Percentiles rank a stretch among this genome's conserved stretches.
Evolutionary conservation across 1,140 invertebrate genomes (phyloP).

Genomic region (Chironomus striatipennis): DNA sequence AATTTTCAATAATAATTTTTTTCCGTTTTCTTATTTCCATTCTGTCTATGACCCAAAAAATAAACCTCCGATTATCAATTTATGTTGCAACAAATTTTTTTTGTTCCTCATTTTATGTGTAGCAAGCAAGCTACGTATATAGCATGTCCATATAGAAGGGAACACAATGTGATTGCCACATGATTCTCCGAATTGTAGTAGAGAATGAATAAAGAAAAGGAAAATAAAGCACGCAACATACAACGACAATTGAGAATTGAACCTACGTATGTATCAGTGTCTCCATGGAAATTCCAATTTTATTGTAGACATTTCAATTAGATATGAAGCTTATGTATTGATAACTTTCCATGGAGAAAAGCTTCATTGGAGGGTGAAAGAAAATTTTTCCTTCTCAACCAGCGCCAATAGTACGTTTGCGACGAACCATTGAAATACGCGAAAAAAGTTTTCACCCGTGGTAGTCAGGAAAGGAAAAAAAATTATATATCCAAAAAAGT

Average conservation of each 20-base stretch:
- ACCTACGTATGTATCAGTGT: neutral
- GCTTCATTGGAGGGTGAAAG: neutral
- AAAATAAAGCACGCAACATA: neutral
- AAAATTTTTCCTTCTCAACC: neutral
- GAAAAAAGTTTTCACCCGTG: neutral
- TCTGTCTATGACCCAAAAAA: too few species aligned
- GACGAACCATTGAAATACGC: conserved; percentile 12
- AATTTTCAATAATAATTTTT: too few species aligned
- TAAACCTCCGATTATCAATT: too few species aligned
- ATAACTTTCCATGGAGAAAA: neutral
- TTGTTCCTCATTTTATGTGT: too few species aligned
- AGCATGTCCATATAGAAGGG: neutral
- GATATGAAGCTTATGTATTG: neutral
- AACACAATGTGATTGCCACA: conserved; percentile 7
- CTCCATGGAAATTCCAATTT: neutral
- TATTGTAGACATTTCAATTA: neutral
- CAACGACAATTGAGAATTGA: neutral
- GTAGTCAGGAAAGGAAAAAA: neutral
- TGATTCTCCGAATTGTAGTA: neutral
- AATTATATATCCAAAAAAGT: too few species aligned
- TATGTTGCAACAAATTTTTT: too few species aligned
- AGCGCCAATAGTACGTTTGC: conserved; percentile 11
- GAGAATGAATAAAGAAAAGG: neutral
- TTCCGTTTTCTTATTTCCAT: too few species aligned
- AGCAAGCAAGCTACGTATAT: too few species aligned